These are phyloP conservation scores for Ephestia elutella DNA, from an alignment of 1,140 invertebrate genomes.

Conservation along the genomic window DNA sequence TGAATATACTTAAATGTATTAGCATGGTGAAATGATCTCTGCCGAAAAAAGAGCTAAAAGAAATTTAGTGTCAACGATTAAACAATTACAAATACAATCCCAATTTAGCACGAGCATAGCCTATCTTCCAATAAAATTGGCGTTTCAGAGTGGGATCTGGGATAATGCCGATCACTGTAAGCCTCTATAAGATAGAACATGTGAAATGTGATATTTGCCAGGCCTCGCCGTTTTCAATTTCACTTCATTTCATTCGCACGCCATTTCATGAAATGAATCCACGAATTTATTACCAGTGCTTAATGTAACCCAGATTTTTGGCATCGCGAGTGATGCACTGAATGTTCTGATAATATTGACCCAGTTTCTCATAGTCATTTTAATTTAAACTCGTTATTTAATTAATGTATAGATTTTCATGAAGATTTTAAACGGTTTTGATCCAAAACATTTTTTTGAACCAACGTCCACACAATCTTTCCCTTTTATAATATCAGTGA, in stretches of 20 bases:
- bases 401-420: too few relatives aligned
- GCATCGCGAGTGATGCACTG: neutral
- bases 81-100: neutral
- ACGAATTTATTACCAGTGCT: conserved; percentile 2
- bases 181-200: neutral
- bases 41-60: too few relatives aligned
- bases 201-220: neutral
- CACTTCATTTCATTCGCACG: conserved; percentile 1
- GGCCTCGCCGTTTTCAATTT: neutral
- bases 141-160: neutral
- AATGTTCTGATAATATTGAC: neutral
- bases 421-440: too few relatives aligned
- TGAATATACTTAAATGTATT: too few relatives aligned
- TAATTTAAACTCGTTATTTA: neutral
- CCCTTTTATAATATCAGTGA: too few relatives aligned
- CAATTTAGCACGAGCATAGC: neutral
- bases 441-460: too few relatives aligned
- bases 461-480: too few relatives aligned
- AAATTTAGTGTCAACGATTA: too few relatives aligned
- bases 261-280: conserved; percentile 1
- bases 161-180: neutral
- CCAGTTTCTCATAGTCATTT: neutral
- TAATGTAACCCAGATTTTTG: neutral
- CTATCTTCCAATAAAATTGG: neutral
- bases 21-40: too few relatives aligned